A percentile compares a stretch with the other conserved stretches of the same genome.
phyloP scores from a whole-genome alignment of 2,113 vertebrate genomes.

The Tachycineta bicolor region DNA sequence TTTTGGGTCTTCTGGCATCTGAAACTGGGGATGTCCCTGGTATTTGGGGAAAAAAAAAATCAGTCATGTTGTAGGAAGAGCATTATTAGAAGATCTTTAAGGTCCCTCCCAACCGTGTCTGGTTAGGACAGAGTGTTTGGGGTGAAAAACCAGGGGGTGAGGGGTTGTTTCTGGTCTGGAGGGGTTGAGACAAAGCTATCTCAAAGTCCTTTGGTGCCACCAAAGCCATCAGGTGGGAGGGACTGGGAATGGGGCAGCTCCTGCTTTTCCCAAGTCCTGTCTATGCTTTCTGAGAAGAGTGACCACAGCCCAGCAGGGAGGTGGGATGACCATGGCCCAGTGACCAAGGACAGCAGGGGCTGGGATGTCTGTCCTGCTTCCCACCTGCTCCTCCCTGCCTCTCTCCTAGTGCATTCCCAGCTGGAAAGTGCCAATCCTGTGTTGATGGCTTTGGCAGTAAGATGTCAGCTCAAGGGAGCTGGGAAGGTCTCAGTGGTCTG shows the following conservation, averaged over 20 bases:
- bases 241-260: not conserved
- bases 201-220: not conserved
- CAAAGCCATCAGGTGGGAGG: not conserved
- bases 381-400: not conserved
- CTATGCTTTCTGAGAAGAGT: not conserved
- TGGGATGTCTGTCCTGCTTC: not conserved
- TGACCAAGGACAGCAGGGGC: not conserved
- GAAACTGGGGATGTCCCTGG: not conserved
- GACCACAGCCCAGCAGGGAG: not conserved
- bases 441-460: not conserved
- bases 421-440: not conserved
- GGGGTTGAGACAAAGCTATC: not conserved
- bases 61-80: accelerated
- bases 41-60: not conserved
- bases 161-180: not conserved
- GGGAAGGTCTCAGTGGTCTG: not conserved
- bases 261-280: not conserved
- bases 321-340: not conserved
- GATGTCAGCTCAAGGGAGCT: accelerated
- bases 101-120: not conserved
- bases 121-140: not conserved
- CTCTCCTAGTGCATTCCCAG: not conserved
- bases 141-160: not conserved
- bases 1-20: not conserved
- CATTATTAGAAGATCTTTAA: not conserved